Evolutionary conservation across 2,888 invertebrate genomes (phyloP), one percentile per base, ranked within the genome.

Genomic region (Apamea anceps): DNA sequence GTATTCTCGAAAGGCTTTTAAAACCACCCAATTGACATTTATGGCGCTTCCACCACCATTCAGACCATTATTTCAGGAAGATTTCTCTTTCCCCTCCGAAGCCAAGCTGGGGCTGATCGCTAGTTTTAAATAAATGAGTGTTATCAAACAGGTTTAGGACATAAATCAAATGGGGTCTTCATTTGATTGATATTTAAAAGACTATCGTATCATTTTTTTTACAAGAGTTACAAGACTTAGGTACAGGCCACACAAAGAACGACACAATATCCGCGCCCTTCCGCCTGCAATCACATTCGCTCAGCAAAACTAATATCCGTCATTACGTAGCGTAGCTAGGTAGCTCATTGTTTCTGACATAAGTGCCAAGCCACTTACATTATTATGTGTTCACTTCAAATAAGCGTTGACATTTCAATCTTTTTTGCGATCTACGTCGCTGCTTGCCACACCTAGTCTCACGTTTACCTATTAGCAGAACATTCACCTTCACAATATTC

Each of bases 291-390:
- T 80, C 77, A 68, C 42, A 70, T 78, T 78, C 73, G 67, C 67
- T 72, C 57, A 76, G 73, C 83, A 86, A 85, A 86, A 81, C 77
- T 76, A 80, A 77, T 85, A 85, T 85, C 75, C 81, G 72, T 75
- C 72, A 81, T 79, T 76, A 73, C 66, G 66, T 77, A 62, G 63
- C 83, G 25, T 74, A 51, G 48, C 70, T 57, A 67, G 62, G 77
- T 73, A 74, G 66, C 37, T 73, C 62, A 85, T 73, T 73, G 72
- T 81, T 81, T 81, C 72, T 75, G 73, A 81, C 71, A 68, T 81
- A 77, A 78, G 62, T 75, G 62, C 67, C 74, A 67, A 66, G 66
- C 71, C 48, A 76, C 75, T 74, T 63, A 70, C 42, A 42, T 65
- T 77, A 75, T 48, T 62, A 77, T 32, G 28, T 65, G 68, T 77